Base-by-base conservation (phyloP, 2,888 invertebrate species). In the Brenthis daphne region DNA sequence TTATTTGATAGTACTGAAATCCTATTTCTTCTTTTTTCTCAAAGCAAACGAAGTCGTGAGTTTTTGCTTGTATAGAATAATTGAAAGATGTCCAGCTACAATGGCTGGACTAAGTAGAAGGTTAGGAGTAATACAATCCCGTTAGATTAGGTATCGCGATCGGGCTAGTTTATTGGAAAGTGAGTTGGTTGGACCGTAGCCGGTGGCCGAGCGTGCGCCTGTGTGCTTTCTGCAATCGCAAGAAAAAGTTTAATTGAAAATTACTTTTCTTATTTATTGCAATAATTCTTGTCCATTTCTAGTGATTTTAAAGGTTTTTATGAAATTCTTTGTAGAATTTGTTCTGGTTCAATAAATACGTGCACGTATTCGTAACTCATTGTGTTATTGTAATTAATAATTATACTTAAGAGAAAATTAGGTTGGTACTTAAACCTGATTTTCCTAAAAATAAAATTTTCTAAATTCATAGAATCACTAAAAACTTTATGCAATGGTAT, bases 161-260 rank as follows among this genome's bases (percentile, higher is more conserved):
- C 82, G 84, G 82, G 85, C 85, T 86, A 83, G 87, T 86, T 88
- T 86, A 89, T 90, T 89, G 90, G 90, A 90, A 90, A 91, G 89
- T 87, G 84, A 88, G 86, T 82, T 85, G 85, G 83, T 78, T 80
- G 83, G 84, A 82, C 83, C 85, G 85, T 85, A 77, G 84, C 82
- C 80, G 78, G 83, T 81, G 80, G 81, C 79, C 80, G 79, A 76
- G 80, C 78, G 77, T 77, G 80, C 80, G 79, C 73, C 73, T 75
- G 73, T 72, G 67, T 69, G 69, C 72, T 78, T 78, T 81, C 80
- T 83, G 77, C 74, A 75, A 80, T 81, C 80, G 79, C 83, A 82
- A 82, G 81, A 84, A 82, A 83, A 83, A 81, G 64, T 61, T 11
- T 64, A 57, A 64, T 63, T 60, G 37, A 67, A 56, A 63, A 57